These are phyloP conservation scores for Seira musarum DNA, from an alignment of 2,888 invertebrate genomes.

Conservation along the genomic window DNA sequence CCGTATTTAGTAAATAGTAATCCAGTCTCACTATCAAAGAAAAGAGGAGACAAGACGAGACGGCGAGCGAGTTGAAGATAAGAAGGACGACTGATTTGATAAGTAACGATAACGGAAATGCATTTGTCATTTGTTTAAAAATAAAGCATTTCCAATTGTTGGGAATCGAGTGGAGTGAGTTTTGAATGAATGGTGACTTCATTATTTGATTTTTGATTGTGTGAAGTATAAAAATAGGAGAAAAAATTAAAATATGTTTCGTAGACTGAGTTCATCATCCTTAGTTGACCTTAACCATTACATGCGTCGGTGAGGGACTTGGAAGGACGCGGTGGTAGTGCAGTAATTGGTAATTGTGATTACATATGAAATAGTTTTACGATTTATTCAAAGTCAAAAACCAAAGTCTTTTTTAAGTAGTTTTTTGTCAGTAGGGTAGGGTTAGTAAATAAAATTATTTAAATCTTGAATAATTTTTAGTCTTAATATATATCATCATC, in stretches of 20 bases:
- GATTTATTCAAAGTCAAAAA: background rate
- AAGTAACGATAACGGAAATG: too few relatives aligned
- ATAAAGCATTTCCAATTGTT: too few relatives aligned
- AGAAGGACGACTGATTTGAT: too few relatives aligned
- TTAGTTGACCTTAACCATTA: constrained; percentile 55
- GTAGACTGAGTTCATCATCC: constrained; percentile 51
- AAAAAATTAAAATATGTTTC: constrained; percentile 32
- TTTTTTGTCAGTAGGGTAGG: background rate
- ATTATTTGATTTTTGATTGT: background rate
- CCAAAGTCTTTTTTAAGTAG: background rate
- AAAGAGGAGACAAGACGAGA: background rate
- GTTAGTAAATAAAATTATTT: background rate
- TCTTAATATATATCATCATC: background rate
- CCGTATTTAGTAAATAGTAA: background rate
- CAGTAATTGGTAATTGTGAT: background rate
- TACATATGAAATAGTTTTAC: too few relatives aligned
- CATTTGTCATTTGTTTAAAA: background rate
- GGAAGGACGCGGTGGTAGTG: background rate
- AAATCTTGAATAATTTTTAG: background rate
- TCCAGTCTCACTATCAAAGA: background rate
- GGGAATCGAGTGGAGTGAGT: background rate
- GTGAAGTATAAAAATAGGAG: background rate
- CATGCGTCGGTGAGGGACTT: constrained; percentile 23
- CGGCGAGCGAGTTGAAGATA: background rate
- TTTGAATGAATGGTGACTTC: background rate